Evolutionary conservation across 2,888 invertebrate species (phyloP), one percentile per base, ranked within the genome.

Genomic region (Acrobasis repandana): DNA sequence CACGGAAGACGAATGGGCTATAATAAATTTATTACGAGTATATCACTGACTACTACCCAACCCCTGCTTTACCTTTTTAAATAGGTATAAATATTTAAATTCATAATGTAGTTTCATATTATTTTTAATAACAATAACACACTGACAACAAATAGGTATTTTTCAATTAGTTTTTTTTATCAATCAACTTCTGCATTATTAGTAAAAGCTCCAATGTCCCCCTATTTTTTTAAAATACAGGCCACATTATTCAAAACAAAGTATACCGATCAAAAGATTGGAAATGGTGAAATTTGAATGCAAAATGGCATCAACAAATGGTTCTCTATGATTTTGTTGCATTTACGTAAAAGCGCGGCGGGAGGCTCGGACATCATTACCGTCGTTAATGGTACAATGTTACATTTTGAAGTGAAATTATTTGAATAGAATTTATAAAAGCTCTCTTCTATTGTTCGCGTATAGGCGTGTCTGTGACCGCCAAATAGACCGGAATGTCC

Each of bases 331-430:
- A 74, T 71, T 77, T 72, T 73, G 76, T 75, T 67, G 68, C 67
- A 77, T 79, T 73, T 74, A 69, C 64, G 65, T 76, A 66, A 76
- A 75, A 77, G 71, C 84, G 51, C 86, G 74, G 82, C 83, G 73
- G 86, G 88, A 66, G 54, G 57, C 65, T 79, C 67, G 83, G 82
- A 81, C 85, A 73, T 83, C 77, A 78, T 77, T 80, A 76, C 65
- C 58, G 71, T 60, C 61, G 63, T 63, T 60, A 63, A 67, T 67
- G 60, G 65, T 61, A 68, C 67, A 69, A 70, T 63, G 65, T 67
- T 60, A 65, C 63, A 64, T 68, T 68, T 59, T 60, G 65, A 59
- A 63, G 56, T 63, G 60, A 66, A 67, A 61, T 43, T 64, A 60
- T 69, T 64, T 64, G 67, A 63, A 67, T 68, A 68, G 64, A 57